A percentile compares a stretch with the other conserved stretches of the same genome.
Conservation (phyloP, 2,797 vertebrate genomes). For the Sebastes hubbsi region DNA sequence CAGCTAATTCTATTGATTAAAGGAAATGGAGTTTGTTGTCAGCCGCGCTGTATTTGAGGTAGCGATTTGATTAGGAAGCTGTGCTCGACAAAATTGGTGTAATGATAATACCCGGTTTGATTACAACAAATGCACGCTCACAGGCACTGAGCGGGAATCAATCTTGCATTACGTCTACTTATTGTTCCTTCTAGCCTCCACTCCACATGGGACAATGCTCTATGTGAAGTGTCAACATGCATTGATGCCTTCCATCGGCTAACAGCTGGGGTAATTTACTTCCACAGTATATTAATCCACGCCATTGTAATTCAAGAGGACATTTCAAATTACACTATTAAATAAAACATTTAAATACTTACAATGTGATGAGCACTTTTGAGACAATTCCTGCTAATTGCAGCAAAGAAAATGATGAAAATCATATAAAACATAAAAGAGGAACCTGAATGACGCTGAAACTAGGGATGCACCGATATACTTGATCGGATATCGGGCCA, state of each 20-base stretch:
- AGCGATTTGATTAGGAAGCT: slow-evolving; percentile 67
- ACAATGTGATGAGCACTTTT: background rate
- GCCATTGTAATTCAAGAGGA: background rate
- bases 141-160: slow-evolving; percentile 74
- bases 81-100: slow-evolving; percentile 47
- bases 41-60: slow-evolving; percentile 50
- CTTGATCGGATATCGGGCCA: accelerated
- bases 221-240: slow-evolving; percentile 33
- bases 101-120: slow-evolving; percentile 68
- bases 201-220: slow-evolving; percentile 65
- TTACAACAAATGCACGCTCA: slow-evolving; percentile 67
- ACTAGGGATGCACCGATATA: too few relatives aligned
- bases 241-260: slow-evolving; percentile 18
- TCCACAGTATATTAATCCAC: background rate
- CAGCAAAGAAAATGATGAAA: background rate
- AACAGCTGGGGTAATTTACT: slow-evolving; percentile 10
- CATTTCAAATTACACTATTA: background rate
- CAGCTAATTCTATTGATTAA: slow-evolving; percentile 67
- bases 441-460: background rate
- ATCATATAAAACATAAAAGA: background rate
- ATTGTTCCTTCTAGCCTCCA: slow-evolving; percentile 68
- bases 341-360: background rate
- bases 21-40: slow-evolving; percentile 61
- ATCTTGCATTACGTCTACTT: slow-evolving; percentile 77
- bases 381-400: background rate